Base-by-base conservation (phyloP, 2,888 invertebrate species). In the Leptinotarsa peninsularis region DNA sequence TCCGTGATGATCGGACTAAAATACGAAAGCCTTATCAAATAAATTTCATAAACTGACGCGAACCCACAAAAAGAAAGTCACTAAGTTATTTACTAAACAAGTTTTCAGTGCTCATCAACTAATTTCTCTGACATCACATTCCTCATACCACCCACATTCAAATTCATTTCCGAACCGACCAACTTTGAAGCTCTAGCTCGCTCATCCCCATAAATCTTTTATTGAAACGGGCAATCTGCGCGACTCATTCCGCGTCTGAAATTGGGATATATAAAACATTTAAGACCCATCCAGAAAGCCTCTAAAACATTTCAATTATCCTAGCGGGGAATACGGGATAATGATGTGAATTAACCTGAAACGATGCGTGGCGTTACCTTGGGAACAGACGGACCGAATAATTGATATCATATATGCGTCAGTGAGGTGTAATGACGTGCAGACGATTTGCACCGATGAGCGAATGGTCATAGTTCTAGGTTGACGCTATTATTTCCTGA, bases 251-350 rank as follows among this genome's bases (percentile, higher is more conserved):
- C 66, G 21, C 63, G 54, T 15, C 56, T 58, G 70, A 70, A 74
- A 69, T 56, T 69, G 70, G 63, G 43, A 63, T 33, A 50, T 74
- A 74, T 74, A 74, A 73, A 73, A 70, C 74, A 66, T 70, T 69
- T 69, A 70, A 74, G 69, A 67, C 43, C 63, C 68, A 68, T 5
- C 52, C 75, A 66, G 71, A 78, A 76, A 70, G 70, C 58, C 74
- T 73, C 72, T 71, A 79, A 76, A 79, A 79, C 78, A 76, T 79
- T 79, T 79, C 79, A 79, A 79, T 79, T 76, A 78, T 63, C 72
- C 72, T 60, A 58, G 60, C 52, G 71, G 74, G 58, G 76, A 69
- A 73, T 74, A 72, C 73, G 77, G 69, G 76, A 79, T 79, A 79
- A 78, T 78, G 77, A 79, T 76, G 78, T 72, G 72, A 78, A 78